Evolutionary conservation across 2,888 invertebrate genomes (phyloP).

Genomic region (Craniophora ligustri): DNA sequence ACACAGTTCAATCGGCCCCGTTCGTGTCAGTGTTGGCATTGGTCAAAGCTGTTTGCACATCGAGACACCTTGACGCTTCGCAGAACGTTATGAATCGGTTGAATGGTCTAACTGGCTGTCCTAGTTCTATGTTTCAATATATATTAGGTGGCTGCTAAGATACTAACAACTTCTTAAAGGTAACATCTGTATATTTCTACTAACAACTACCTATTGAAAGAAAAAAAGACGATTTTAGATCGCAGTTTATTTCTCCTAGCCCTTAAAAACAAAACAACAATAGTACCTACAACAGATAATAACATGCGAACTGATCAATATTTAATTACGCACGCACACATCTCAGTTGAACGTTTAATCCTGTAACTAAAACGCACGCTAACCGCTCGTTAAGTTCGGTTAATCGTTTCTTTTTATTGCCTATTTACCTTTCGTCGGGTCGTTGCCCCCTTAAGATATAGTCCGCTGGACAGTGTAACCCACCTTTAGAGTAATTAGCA

Average conservation of each 20-base stretch:
- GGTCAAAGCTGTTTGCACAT: not conserved
- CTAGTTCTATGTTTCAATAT: too few species aligned
- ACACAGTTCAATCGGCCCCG: too few species aligned
- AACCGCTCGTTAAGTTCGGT: slow-evolving; percentile 54
- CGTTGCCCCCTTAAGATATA: slow-evolving; percentile 40
- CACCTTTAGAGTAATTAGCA: slow-evolving; percentile 28
- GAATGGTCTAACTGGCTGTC: not conserved
- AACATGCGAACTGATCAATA: slow-evolving; percentile 15
- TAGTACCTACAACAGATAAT: slow-evolving; percentile 18
- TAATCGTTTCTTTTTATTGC: slow-evolving; percentile 63
- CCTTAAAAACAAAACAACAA: too few species aligned
- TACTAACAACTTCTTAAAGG: too few species aligned
- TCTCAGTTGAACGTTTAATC: slow-evolving; percentile 15
- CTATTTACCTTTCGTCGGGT: slow-evolving; percentile 56
- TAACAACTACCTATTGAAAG: too few species aligned
- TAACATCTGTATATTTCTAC: too few species aligned
- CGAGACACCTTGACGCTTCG: not conserved
- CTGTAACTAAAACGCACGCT: slow-evolving; percentile 43
- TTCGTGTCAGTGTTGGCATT: too few species aligned
- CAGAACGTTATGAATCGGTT: not conserved
- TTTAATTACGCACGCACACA: slow-evolving; percentile 6
- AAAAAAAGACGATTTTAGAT: too few species aligned
- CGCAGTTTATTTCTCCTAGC: too few species aligned
- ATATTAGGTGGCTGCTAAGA: too few species aligned
- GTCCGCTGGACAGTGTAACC: slow-evolving; percentile 13